Evolutionary conservation across 2,113 vertebrate species (phyloP), one percentile per base, ranked within the genome.

Genomic region (Nibea coibor): DNA sequence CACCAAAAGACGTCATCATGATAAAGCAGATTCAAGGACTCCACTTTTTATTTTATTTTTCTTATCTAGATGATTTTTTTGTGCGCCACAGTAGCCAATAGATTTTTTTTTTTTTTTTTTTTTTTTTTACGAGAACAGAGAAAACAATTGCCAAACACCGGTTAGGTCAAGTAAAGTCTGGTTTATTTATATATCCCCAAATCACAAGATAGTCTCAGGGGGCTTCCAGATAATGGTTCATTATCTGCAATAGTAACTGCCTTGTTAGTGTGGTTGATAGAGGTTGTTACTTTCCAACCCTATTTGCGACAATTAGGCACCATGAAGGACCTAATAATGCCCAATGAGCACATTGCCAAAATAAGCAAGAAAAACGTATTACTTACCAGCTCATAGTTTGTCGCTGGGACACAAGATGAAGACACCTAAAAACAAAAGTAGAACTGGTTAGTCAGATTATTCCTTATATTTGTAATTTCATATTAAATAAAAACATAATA

Each of bases 361-460:
- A 56, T 24, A 47, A 28, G 2, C 35, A 19, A n/a, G 62, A 42
- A 42, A 65, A 35, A 26, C 24, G n/a, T 69, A 39, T 77, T 50
- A 75, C 97, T 97, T 91, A 98, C 97, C 96, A 93, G 93, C 83
- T 98, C 97, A 87, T 97, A 97, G 93, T 95, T 98, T 89, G 95
- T 94, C 15, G 92, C 63, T 1, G 96, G 95, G 65, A 96, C 94
- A 90, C 97, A 98, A 67, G 96, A 94, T 11, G 95, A 94, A 72
- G 95, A 95, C 68, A 97, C 97, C 97, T 97, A 92, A 10, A 90
- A 91, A 64, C 51, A 69, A 83, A 77, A 39, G 47, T 7, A 75
- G 4, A 28, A 65, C 4, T 5, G 15, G 43, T 82, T 45, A 83
- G 61, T 71, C 35, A 53, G 20, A 42, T 10, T 50, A 43, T 45